These are phyloP conservation scores for Onychomys leucogaster DNA, from an alignment of 2,797 vertebrate genomes.

Conservation along the genomic window DNA sequence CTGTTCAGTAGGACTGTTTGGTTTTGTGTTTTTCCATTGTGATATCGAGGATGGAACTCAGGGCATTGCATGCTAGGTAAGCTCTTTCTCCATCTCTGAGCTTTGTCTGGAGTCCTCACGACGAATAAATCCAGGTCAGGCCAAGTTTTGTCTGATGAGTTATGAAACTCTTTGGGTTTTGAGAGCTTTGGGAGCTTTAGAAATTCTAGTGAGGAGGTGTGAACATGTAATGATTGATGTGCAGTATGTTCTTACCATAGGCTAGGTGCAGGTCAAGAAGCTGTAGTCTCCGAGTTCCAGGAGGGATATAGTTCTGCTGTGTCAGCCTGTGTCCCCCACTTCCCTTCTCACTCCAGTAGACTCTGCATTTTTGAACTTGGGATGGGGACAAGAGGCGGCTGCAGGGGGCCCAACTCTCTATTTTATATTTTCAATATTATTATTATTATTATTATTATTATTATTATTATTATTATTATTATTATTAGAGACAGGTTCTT, in stretches of 20 bases:
- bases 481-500: background rate
- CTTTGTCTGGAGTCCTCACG: background rate
- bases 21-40: background rate
- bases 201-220: slow-evolving; percentile 27
- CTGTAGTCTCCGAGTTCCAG: background rate
- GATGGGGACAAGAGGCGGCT: background rate
- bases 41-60: background rate
- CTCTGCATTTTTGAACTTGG: background rate
- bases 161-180: slow-evolving; percentile 27
- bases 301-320: background rate
- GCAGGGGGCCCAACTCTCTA: background rate
- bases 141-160: slow-evolving; percentile 53
- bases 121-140: slow-evolving; percentile 15
- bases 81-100: background rate
- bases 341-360: background rate
- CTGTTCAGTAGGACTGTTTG: background rate
- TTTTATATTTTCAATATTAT: background rate
- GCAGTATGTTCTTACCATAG: background rate
- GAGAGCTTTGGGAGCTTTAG: background rate
- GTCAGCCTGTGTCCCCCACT: background rate
- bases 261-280: background rate
- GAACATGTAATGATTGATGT: background rate
- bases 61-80: background rate
- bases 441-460: too few species aligned
- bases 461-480: background rate